Percentiles rank a stretch among this genome's conserved stretches.
These are phyloP conservation scores for Meandrina meandrites DNA, from an alignment of 92 coral and sea anemone genomes.

Conservation along the genomic window DNA sequence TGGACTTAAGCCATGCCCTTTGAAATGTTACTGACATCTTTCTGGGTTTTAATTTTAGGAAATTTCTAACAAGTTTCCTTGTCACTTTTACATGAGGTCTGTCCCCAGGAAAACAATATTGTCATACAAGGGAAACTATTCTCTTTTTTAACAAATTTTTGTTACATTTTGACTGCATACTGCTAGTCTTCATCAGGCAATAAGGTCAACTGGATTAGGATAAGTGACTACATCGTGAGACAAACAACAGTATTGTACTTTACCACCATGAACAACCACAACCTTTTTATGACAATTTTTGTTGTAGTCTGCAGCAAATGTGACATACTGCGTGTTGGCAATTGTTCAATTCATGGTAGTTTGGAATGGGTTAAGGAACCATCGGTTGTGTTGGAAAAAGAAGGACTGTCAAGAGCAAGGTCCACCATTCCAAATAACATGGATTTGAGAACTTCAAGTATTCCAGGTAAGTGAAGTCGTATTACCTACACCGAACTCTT, in stretches of 20 bases:
- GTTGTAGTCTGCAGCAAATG: constrained; percentile 59
- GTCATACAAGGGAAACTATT: not conserved
- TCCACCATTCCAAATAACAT: constrained; percentile 44
- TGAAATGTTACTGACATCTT: not conserved
- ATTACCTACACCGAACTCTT: not conserved
- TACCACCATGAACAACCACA: no score
- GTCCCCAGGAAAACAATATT: not conserved
- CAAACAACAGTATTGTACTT: no score
- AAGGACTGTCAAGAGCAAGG: constrained; percentile 48
- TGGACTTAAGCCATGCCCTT: not conserved
- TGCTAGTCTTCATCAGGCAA: no score
- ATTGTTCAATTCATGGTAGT: constrained; percentile 43
- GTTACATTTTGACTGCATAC: no score
- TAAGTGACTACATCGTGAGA: no score
- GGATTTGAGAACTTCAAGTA: constrained; percentile 40
- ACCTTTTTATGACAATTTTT: no score
- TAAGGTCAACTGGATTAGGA: no score
- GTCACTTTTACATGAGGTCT: not conserved
- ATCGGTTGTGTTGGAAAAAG: constrained; percentile 10
- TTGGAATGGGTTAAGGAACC: constrained; percentile 47
- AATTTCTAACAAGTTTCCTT: not conserved
- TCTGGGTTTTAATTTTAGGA: not conserved
- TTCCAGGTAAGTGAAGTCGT: constrained; percentile 16
- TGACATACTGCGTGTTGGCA: constrained; percentile 56
- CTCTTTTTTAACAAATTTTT: no score